A percentile compares a stretch with the other conserved stretches of the same genome.
These are phyloP conservation scores for Orthonevra nobilis DNA, from an alignment of 2,888 invertebrate species.

Conservation along the genomic window DNA sequence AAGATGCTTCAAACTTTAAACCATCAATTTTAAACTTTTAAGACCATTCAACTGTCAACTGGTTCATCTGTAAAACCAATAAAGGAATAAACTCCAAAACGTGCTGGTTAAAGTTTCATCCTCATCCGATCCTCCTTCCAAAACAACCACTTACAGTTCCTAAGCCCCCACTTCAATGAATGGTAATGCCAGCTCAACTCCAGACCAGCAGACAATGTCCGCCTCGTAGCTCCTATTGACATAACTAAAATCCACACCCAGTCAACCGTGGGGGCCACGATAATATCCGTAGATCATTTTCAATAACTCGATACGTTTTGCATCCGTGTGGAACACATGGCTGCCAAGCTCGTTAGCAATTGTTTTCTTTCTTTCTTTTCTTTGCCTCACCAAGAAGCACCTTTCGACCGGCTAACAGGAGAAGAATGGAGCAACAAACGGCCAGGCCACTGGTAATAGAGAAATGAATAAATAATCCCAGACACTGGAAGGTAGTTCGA, in stretches of 20 bases:
- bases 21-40: no score
- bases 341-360: constrained; percentile 52
- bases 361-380: constrained; percentile 28
- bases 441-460: constrained; percentile 59
- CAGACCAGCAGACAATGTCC: not conserved
- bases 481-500: constrained; percentile 13
- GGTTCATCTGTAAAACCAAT: no score
- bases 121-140: no score
- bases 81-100: no score
- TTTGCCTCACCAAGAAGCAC: constrained; percentile 44
- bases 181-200: no score
- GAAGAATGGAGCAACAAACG: constrained; percentile 54
- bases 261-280: constrained; percentile 35
- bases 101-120: no score
- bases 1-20: no score
- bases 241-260: constrained; percentile 53
- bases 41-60: no score
- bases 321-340: constrained; percentile 68
- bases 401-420: constrained; percentile 20
- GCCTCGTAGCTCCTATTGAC: constrained; percentile 39
- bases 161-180: no score
- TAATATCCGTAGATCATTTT: constrained; percentile 61
- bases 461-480: constrained; percentile 66
- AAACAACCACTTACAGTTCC: no score
- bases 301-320: constrained; percentile 63